Base-by-base conservation (phyloP, 2,113 vertebrate species). In the Morone chrysops region DNA sequence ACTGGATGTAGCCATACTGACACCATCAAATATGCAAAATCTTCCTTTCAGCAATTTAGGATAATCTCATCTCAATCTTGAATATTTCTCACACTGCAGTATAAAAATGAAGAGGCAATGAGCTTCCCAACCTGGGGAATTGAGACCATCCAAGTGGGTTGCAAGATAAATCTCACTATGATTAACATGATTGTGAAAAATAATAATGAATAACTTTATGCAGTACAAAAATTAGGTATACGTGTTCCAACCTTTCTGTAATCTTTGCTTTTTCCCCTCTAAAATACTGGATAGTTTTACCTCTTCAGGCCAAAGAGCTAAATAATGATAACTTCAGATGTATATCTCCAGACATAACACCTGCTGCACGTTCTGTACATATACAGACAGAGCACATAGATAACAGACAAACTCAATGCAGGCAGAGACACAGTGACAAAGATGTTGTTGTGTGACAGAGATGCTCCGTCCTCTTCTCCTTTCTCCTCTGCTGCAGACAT, bases 371-470 rank as follows among this genome's bases (percentile, higher is more conserved):
- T 68, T 8, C 6, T 18, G 20, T 22, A 5, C 8, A 61, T 45
- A 56, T 14, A 17, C 22, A 81, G 45, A 76, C 6, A 48, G 11
- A 79, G 25, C 41, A 81, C 43, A 79, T 53, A 36, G 60, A 67
- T 71, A 43, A 74, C 65, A 66, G 61, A 51, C 17, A 48, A 20
- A 61, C 25, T 41, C 73, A 60, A 10, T 17, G 51, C 50, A 43
- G 63, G 5, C 61, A 77, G 62, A 6, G 11, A 60, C 36, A 57
- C 4, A 4, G 25, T 41, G 72, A 86, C 81, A 86, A 71, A 79
- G 61, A 38, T 75, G 54, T n/a, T 65, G 2, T 74, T 85, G 82
- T 81, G 57, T 84, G 65, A 83, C 76, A 78, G 65, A 80, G 77
- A 75, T 25, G 70, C 14, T 75, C 78, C 36, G 78, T 84, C 50